phyloP scores from a whole-genome alignment of 1,140 invertebrate species.

The Hycleus phaleratus region DNA sequence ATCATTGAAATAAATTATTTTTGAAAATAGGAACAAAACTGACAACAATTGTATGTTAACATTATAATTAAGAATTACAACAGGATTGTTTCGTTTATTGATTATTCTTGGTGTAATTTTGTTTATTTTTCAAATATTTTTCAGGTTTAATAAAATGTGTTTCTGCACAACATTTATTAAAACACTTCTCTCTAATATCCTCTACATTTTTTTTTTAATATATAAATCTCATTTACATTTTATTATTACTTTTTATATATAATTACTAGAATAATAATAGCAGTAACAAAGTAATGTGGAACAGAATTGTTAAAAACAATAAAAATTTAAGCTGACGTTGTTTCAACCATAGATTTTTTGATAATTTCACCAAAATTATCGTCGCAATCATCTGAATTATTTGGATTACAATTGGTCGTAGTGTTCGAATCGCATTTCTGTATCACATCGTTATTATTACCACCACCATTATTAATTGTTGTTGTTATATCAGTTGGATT shows the following conservation, averaged over 20 bases:
- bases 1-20: too few relatives aligned
- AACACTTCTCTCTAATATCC: constrained; percentile 36
- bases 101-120: not conserved
- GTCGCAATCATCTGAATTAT: constrained; percentile 45
- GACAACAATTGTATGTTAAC: too few relatives aligned
- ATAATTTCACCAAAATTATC: constrained; percentile 89
- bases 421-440: constrained; percentile 1
- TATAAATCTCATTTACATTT: constrained; percentile 38
- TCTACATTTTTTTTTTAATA: constrained; percentile 34
- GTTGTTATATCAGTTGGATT: not conserved
- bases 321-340: constrained; percentile 64
- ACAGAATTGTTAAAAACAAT: constrained; percentile 28
- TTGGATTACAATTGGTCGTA: constrained; percentile 10
- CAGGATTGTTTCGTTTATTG: too few relatives aligned
- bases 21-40: too few relatives aligned
- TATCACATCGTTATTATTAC: not conserved
- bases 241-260: not conserved
- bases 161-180: constrained; percentile 43
- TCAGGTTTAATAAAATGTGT: constrained; percentile 23
- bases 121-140: not conserved
- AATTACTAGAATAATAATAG: constrained; percentile 24
- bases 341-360: constrained; percentile 87
- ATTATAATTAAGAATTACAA: too few relatives aligned
- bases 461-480: too few relatives aligned
- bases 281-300: constrained; percentile 31